Evolutionary conservation across 2,113 vertebrate genomes (phyloP).

Genomic region (Glaucomys volans): DNA sequence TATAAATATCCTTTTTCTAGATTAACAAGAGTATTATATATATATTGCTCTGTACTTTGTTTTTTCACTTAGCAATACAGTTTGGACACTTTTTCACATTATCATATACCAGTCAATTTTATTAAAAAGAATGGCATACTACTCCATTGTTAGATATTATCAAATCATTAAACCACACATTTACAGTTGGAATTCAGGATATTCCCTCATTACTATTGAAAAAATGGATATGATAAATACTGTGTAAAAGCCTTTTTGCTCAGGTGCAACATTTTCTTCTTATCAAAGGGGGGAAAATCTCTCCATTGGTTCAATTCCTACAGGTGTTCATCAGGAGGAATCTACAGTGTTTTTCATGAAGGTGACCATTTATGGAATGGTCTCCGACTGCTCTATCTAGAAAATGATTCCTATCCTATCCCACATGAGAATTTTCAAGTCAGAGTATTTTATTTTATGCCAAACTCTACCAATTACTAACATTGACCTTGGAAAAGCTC

Average conservation of each 20-base stretch:
- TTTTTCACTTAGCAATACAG: not conserved
- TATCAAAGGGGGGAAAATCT: not conserved
- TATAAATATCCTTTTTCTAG: not conserved
- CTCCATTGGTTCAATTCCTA: not conserved
- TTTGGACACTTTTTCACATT: not conserved
- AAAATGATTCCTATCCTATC: not conserved
- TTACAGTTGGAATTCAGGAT: not conserved
- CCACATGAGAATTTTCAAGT: not conserved
- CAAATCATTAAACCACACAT: not conserved
- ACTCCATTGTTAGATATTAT: not conserved
- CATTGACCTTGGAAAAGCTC: not conserved
- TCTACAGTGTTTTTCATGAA: not conserved
- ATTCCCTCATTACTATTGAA: not conserved
- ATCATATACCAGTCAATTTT: not conserved
- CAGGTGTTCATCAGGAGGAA: not conserved
- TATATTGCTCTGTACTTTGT: not conserved
- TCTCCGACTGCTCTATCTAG: not conserved
- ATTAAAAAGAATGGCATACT: not conserved
- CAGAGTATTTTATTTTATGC: not conserved
- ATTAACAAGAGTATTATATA: not conserved
- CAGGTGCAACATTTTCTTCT: not conserved
- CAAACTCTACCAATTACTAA: not conserved
- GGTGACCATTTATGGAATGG: not conserved
- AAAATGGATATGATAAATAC: not conserved
- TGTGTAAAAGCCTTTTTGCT: not conserved